Conservation (phyloP, 2,888 invertebrate species). For the Meteorus colon region DNA sequence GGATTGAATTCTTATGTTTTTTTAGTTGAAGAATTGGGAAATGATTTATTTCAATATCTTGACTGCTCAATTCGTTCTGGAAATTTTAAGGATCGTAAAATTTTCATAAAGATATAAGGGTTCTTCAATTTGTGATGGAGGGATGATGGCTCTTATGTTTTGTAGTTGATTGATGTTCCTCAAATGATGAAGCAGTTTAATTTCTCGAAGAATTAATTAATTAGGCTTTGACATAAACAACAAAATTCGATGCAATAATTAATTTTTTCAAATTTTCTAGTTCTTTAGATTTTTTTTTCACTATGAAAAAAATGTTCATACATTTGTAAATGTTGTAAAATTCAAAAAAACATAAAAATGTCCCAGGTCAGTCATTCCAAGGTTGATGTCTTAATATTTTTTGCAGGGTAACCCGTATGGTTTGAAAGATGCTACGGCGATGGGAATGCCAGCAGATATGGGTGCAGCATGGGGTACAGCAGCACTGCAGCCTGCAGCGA, state of each 20-base stretch:
- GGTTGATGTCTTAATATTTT: conserved; percentile 50
- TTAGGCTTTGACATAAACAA: too few relatives aligned
- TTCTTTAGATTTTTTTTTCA: not conserved
- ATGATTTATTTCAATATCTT: not conserved
- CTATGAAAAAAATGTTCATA: not conserved
- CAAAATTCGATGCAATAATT: too few relatives aligned
- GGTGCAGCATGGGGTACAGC: conserved; percentile 91
- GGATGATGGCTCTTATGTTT: too few relatives aligned
- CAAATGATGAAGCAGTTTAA: too few relatives aligned
- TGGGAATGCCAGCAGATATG: conserved; percentile 89
- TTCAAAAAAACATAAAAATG: conserved; percentile 1
- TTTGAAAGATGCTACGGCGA: conserved; percentile 83
- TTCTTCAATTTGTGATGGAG: too few relatives aligned
- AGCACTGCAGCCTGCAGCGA: conserved; percentile 87
- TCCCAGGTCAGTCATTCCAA: not conserved
- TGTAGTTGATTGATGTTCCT: too few relatives aligned
- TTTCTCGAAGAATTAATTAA: too few relatives aligned
- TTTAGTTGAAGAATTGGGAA: not conserved
- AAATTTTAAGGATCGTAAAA: not conserved
- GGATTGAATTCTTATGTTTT: too few relatives aligned
- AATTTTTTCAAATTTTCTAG: too few relatives aligned
- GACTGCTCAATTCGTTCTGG: too few relatives aligned
- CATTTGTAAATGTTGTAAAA: not conserved
- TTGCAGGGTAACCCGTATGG: conserved; percentile 93
- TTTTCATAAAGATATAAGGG: conserved; percentile 24